Base-by-base conservation (phyloP, 2,888 invertebrate species). In the Deroplatys truncata region DNA sequence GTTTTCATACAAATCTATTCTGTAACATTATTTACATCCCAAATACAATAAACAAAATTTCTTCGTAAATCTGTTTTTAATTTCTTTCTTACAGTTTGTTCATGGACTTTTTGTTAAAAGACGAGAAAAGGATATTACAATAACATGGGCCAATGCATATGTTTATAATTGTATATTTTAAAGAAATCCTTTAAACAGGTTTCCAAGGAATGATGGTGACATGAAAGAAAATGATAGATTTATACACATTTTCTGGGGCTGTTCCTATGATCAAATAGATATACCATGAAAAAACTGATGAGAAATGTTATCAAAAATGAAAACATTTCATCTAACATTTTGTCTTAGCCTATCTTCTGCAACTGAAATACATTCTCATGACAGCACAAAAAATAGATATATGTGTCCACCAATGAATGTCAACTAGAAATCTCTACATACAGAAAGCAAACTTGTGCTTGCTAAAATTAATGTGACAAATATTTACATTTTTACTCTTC, bases 81-180 rank as follows among this genome's bases (percentile, higher is more conserved):
- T 88, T 88, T 29, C 49, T 84, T 84, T 88, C 29, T 56, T 88
- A 88, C 88, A 88, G 56, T 88, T 43, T 84, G 72, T 56, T 88
- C 84, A 88, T 88, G 84, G 49, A 88, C 28, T 88, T 84, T n/a
- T 31, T 88, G 88, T 56, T 84, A 88, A 88, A 88, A 88, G 56
- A 84, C 56, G 84, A 84, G 84, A 88, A 25, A 72, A 72, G 25
- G 56, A 72, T 16, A 25, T 20, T 20, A 84, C 84, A 84, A 29
- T 84, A 84, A 84, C 28, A 35, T 35, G 35, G 29, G 29, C 29
- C 20, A 84, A 84, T 84, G 84, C 9, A 28, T 28, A 31, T 28
- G 29, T 20, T 84, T 35, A 31, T 15, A 20, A 28, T 28, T 84
- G 84, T 84, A 84, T 84, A 31, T 35, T 84, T 31, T 31, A 84